Base-by-base conservation (phyloP, 2,888 invertebrate genomes). In the Chydorus sphaericus region DNA sequence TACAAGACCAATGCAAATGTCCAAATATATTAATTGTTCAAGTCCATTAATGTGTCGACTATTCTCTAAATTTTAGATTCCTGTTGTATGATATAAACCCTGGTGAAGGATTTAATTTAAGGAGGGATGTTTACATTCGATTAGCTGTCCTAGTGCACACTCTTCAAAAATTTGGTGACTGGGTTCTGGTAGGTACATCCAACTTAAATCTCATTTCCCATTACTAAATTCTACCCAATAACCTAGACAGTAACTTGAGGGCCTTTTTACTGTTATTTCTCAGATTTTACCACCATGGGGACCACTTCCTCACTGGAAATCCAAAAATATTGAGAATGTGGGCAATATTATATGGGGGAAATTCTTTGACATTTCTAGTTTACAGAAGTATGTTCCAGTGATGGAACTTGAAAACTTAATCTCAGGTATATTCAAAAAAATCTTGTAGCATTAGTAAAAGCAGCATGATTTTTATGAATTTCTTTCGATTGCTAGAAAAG, bases 91-190 rank as follows among this genome's bases (percentile, higher is more conserved):
- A 94, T 67, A 84, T 97, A 0, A 97, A 97, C 73, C 83, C 83
- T 3, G 83, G 87, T 0, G 97, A 98, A 74, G 98, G 98, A 0
- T 98, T 98, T 67, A 98, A 98, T 73, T 75, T 98, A 59, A 77
- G 94, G 16, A 77, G 97, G 33, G 97, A 98, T 74, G 96, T 98
- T 2, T 97, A 91, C 66, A 83, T 97, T 76, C 78, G 97, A 62
- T 77, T 93, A 64, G 92, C 94, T 1, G 82, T 86, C 49, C 81
- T 94, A 66, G 75, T 89, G 0, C 76, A 82, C 30, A 77, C 81
- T 58, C 73, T 91, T 55, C 75, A 78, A 57, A 74, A 75, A 57
- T 67, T 71, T 11, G 70, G 63, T 36, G 65, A 67, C 4, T 75
- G 75, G 74, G 68, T 69, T 31, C 63, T 77, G 63, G 72, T 71